These are phyloP conservation scores for Callyntrura sp. DNA, from an alignment of 2,888 invertebrate species.

Conservation along the genomic window DNA sequence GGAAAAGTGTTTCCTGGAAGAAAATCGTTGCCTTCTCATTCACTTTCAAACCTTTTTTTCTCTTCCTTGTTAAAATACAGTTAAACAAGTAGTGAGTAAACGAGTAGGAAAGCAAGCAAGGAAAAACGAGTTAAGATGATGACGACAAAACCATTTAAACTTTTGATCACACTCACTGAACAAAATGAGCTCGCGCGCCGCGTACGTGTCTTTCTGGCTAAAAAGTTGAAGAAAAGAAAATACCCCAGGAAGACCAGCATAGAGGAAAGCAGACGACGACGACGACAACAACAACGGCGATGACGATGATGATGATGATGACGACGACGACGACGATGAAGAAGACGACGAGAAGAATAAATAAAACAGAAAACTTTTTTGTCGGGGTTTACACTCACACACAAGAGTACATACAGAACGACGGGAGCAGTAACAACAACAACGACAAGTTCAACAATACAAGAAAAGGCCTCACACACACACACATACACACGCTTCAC, in stretches of 20 bases:
- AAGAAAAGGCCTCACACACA: slow-evolving; percentile 39
- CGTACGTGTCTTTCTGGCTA: slow-evolving; percentile 50
- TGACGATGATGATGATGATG: not conserved
- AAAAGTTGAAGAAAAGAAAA: slow-evolving; percentile 44
- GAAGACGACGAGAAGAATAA: slow-evolving; percentile 37
- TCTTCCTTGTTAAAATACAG: slow-evolving; percentile 6
- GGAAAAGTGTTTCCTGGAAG: not conserved
- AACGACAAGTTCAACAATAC: slow-evolving; percentile 59
- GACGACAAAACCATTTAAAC: slow-evolving; percentile 62
- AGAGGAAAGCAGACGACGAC: not conserved
- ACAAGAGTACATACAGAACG: not conserved
- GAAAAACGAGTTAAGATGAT: slow-evolving; percentile 42
- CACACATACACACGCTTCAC: not conserved
- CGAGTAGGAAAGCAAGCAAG: not conserved
- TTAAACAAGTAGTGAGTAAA: not conserved
- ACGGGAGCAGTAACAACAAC: slow-evolving; percentile 2
- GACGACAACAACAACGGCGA: not conserved
- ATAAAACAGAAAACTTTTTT: slow-evolving; percentile 48
- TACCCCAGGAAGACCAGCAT: not conserved
- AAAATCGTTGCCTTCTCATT: not conserved
- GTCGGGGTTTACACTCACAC: slow-evolving; percentile 28
- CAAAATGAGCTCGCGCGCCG: slow-evolving; percentile 49
- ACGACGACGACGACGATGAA: not conserved
- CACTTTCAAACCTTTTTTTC: slow-evolving; percentile 6
- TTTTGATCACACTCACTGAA: slow-evolving; percentile 60